Base-by-base conservation (phyloP, 2,888 invertebrate species). In the Lepidocyrtoides sp. region DNA sequence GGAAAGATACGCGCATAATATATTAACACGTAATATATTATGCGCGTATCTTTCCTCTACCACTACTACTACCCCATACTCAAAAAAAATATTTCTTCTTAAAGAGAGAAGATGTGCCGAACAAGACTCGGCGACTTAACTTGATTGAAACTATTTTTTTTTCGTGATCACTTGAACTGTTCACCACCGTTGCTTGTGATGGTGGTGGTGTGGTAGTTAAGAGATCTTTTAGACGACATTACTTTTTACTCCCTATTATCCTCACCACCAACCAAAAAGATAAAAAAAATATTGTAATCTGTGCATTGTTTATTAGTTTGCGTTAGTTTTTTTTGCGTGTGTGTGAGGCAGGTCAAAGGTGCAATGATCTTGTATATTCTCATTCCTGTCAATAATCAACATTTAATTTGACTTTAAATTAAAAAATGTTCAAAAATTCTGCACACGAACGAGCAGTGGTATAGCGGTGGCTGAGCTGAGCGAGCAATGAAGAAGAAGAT, bases 321-420 rank as follows among this genome's bases (percentile, higher is more conserved):
- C 26, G 23, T 60, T 14, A 66, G 32, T n/a, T 66, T 41, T 72
- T 26, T 85, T 10, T 77, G 77, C 17, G 72, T 66, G 89, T 66
- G 66, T 66, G 79, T 89, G 83, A 91, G 91, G 91, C 91, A 91
- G 91, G 91, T 91, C 91, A 91, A 85, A 91, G 86, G 91, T 86
- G 86, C 91, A 91, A 91, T 82, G 91, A 63, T 91, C 91, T 79
- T 75, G 17, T 91, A 81, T 81, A 63, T 69, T 69, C 57, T 81
- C 85, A 79, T 89, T 85, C 79, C 44, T 91, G 86, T 91, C 86
- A 85, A 86, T 91, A 86, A 91, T 91, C 91, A 91, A 57, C 91
- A 91, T 91, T 86, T 91, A 91, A 91, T 86, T 91, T 85, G 66
- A 63, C 72, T 91, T 91, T 86, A 91, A 86, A 89, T 89, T 83